Evolutionary conservation across 2,797 vertebrate genomes (phyloP).

Genomic region (Molossus molossus): DNA sequence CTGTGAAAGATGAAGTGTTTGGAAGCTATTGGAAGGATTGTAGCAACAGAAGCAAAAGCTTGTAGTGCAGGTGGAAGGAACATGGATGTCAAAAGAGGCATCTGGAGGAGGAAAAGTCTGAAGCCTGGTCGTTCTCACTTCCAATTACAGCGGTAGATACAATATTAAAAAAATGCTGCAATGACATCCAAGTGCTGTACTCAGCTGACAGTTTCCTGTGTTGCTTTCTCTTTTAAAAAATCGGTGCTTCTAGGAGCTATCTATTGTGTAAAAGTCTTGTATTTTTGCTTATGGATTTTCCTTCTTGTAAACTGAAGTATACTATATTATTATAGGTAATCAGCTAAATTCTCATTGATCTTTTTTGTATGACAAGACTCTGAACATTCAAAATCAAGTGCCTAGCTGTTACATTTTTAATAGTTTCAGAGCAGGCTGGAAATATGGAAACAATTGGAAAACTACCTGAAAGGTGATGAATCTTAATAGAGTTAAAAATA

Average conservation of each 20-base stretch:
- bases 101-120: conserved; percentile 24
- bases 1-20: neutral
- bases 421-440: neutral
- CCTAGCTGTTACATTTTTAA: neutral
- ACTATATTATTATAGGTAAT: conserved; percentile 12
- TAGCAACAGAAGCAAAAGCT: neutral
- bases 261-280: neutral
- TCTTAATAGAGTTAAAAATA: conserved; percentile 10
- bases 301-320: neutral
- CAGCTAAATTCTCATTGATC: neutral
- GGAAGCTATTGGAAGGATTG: conserved; percentile 30
- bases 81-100: conserved; percentile 37
- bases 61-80: conserved; percentile 37
- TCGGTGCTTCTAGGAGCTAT: neutral
- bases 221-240: conserved; percentile 45
- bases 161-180: neutral
- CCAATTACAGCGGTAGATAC: conserved; percentile 28
- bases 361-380: neutral
- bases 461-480: neutral
- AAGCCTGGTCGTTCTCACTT: conserved; percentile 55
- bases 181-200: neutral
- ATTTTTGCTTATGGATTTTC: neutral
- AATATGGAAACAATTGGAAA: neutral
- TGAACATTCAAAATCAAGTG: neutral
- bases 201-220: conserved; percentile 5